Evolutionary conservation across 1,140 invertebrate genomes (phyloP).

Genomic region (Drosophila hydei): DNA sequence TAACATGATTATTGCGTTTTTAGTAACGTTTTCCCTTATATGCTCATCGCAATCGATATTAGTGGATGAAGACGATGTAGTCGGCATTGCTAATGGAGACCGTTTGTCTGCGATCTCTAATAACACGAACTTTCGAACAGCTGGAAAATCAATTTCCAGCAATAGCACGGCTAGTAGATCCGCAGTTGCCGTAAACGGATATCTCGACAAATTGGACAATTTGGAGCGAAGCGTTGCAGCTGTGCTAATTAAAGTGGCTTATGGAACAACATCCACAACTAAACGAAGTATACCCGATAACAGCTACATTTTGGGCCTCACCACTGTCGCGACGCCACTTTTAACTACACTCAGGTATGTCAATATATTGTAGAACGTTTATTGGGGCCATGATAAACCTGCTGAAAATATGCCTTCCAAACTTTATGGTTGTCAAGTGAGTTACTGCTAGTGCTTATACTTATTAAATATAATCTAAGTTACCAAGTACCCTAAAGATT

Average conservation of each 20-base stretch:
- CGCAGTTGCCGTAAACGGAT: slow-evolving; percentile 51
- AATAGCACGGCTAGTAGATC: slow-evolving; percentile 45
- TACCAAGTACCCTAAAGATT: too few species aligned
- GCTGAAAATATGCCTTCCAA: too few species aligned
- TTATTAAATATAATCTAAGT: too few species aligned
- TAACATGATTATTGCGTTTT: slow-evolving; percentile 33
- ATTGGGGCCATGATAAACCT: too few species aligned
- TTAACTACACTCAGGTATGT: slow-evolving; percentile 85
- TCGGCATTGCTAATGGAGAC: slow-evolving; percentile 9
- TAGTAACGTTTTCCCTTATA: slow-evolving; percentile 47
- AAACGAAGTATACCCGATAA: slow-evolving; percentile 88
- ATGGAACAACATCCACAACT: slow-evolving; percentile 86
- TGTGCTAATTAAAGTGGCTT: slow-evolving; percentile 88
- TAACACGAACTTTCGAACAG: slow-evolving; percentile 22
- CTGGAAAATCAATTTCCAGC: slow-evolving; percentile 20
- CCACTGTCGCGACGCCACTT: slow-evolving; percentile 86
- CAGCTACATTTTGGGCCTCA: slow-evolving; percentile 86
- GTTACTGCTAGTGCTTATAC: too few species aligned
- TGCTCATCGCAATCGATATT: slow-evolving; percentile 44
- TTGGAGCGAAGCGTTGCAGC: slow-evolving; percentile 87
- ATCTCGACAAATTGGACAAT: slow-evolving; percentile 82
- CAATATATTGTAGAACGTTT: neutral
- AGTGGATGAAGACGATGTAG: slow-evolving; percentile 40
- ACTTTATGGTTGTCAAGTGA: too few species aligned
- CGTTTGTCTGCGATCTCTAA: slow-evolving; percentile 9